phyloP scores from a whole-genome alignment of 2,113 vertebrate genomes.

The Orycteropus afer region DNA sequence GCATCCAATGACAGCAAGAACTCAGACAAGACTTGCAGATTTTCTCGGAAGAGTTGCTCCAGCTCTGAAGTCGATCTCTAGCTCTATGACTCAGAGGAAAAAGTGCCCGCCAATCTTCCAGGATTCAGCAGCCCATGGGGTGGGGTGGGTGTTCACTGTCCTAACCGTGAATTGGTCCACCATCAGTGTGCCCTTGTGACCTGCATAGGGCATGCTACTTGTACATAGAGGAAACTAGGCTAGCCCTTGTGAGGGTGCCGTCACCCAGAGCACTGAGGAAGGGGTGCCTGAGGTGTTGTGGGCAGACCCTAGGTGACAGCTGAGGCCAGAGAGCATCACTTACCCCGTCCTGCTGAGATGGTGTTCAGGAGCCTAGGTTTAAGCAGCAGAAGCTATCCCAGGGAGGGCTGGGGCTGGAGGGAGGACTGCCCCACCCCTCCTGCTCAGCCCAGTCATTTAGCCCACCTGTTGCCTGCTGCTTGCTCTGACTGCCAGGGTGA shows the following conservation, averaged over 20 bases:
- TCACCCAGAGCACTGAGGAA: not conserved
- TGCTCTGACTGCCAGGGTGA: not conserved
- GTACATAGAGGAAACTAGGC: conserved; percentile 84
- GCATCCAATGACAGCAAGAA: conserved; percentile 87
- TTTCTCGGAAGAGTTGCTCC: conserved; percentile 74
- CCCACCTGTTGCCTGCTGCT: conserved; percentile 22
- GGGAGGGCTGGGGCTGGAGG: not conserved
- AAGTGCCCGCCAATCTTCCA: not conserved
- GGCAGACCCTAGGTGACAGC: not conserved
- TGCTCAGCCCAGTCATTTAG: not conserved
- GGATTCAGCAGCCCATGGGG: not conserved
- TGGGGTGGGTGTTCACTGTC: not conserved
- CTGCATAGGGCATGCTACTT: conserved; percentile 37
- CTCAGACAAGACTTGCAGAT: conserved; percentile 6
- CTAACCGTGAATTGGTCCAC: not conserved
- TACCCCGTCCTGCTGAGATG: not conserved
- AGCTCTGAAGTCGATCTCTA: conserved; percentile 63
- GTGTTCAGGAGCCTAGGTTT: not conserved
- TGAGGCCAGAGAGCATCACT: not conserved
- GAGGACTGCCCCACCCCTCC: not conserved
- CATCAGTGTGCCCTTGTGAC: not conserved
- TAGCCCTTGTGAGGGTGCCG: not conserved
- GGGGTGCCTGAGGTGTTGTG: rapidly evolving
- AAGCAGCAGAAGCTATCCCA: not conserved
- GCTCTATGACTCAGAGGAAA: not conserved